Evolutionary conservation across 2,888 invertebrate species (phyloP).

Genomic region (Podabrus alpinus): DNA sequence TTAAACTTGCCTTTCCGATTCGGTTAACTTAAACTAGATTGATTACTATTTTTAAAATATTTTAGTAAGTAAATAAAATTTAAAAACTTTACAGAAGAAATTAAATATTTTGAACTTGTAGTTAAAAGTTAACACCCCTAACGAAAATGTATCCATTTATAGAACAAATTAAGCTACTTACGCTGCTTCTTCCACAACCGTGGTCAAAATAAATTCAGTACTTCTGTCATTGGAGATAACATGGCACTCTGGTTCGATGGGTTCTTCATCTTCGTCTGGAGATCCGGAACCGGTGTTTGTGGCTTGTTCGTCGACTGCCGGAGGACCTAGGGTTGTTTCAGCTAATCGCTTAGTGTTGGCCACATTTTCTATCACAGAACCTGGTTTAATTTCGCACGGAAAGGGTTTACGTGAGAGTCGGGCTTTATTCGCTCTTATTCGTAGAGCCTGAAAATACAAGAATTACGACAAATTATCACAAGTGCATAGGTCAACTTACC

Average conservation of each 20-base stretch:
- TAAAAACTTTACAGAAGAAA: too few relatives aligned
- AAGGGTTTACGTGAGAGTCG: slow-evolving; percentile 80
- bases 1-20: not conserved
- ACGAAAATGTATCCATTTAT: too few relatives aligned
- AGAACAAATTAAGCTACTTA: slow-evolving; percentile 60
- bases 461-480: not conserved
- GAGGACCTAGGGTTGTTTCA: slow-evolving; percentile 73
- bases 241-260: slow-evolving; percentile 70
- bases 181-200: slow-evolving; percentile 84
- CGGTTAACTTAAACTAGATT: not conserved
- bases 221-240: slow-evolving; percentile 90
- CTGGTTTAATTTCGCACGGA: slow-evolving; percentile 71
- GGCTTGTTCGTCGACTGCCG: slow-evolving; percentile 76
- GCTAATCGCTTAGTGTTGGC: slow-evolving; percentile 80
- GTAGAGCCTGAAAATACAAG: slow-evolving; percentile 70
- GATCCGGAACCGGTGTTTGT: slow-evolving; percentile 91
- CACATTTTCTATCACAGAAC: slow-evolving; percentile 88
- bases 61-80: not conserved
- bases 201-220: slow-evolving; percentile 87
- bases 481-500: slow-evolving; percentile 64
- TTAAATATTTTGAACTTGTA: too few relatives aligned
- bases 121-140: too few relatives aligned
- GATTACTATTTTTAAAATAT: not conserved
- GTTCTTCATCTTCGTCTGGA: slow-evolving; percentile 79
- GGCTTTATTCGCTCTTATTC: slow-evolving; percentile 81